Base-by-base conservation (phyloP, 2,888 invertebrate genomes). In the Melieria crassipennis region DNA sequence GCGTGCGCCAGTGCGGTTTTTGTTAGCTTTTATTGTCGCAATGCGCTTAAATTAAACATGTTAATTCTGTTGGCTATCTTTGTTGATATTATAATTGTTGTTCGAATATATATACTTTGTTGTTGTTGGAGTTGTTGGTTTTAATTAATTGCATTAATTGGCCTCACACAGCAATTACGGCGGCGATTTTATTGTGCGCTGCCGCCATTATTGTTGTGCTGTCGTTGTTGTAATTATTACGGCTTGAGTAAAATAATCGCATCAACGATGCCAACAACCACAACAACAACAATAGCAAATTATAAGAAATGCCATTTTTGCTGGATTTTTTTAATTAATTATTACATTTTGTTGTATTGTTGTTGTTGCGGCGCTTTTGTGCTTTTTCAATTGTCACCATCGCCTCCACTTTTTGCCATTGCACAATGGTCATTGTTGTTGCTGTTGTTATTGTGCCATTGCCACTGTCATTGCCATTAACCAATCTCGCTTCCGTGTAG, bases 91-190 rank as follows among this genome's bases (percentile, higher is more conserved):
- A 30, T n/a, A n/a, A n/a, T 30, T 30, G 30, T 30, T 30, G 30
- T 30, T 58, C 5, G 47, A 57, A 42, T 30, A 7, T 42, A 11
- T 56, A 50, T 30, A 16, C 43, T 43, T 42, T 57, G 43, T 47
- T 67, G 58, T 13, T 67, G 58, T 67, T 67, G 67, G 42, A 42
- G 10, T 58, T 58, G 5, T 58, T 16, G 60, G 43, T 60, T 61
- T 52, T 67, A 67, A 67, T 67, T 67, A 67, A 67, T 67, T 67
- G 60, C 67, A 67, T 67, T 67, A 67, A 67, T 67, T 67, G 67
- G 60, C 67, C 66, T 66, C 66, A 67, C 58, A 67, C 58, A 50
- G 60, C 67, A 67, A 67, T 67, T 60, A 61, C 52, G 52, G 30
- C 30, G 30, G 30, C 30, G 30, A 30, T 30, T 30, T 30, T 30